These are phyloP conservation scores for Pantelozetes paolii DNA, from an alignment of 2,888 invertebrate species.

Conservation along the genomic window DNA sequence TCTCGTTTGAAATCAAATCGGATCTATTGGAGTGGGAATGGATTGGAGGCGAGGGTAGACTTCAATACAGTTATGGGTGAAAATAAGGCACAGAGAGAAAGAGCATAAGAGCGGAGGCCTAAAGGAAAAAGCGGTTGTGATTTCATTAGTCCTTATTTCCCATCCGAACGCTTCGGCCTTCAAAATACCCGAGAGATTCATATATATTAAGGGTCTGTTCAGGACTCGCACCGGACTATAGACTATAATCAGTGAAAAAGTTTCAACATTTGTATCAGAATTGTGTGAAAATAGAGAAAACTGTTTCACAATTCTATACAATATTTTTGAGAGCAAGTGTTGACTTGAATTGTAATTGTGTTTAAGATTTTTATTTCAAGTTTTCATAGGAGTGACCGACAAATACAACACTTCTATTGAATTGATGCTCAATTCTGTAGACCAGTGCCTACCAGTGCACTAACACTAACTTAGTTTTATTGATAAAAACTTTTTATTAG, in stretches of 20 bases:
- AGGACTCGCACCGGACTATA: background rate
- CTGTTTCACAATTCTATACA: background rate
- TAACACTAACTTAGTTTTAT: too few relatives aligned
- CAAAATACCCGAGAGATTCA: slow-evolving; percentile 15
- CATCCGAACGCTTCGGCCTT: slow-evolving; percentile 4
- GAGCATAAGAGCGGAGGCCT: background rate
- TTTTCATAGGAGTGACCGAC: background rate
- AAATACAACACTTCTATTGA: background rate
- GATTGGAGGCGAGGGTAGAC: too few relatives aligned
- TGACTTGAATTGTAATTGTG: slow-evolving; percentile 15
- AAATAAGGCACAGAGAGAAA: background rate
- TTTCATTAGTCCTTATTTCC: slow-evolving; percentile 33
- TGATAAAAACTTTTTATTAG: too few relatives aligned
- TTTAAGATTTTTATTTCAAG: background rate
- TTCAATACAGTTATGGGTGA: too few relatives aligned
- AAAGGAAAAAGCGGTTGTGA: slow-evolving; percentile 32
- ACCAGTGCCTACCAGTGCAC: too few relatives aligned
- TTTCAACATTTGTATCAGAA: background rate
- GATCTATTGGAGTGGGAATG: slow-evolving; percentile 5
- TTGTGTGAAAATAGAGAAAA: background rate
- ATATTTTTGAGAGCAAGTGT: background rate
- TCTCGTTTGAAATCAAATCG: slow-evolving; percentile 23
- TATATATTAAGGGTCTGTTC: background rate
- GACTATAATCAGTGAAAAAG: background rate
- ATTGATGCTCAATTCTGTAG: too few relatives aligned